Conservation (phyloP, 30 jellyfish, hydroid and myxozoan genomes). For the Aurelia coerulea region DNA sequence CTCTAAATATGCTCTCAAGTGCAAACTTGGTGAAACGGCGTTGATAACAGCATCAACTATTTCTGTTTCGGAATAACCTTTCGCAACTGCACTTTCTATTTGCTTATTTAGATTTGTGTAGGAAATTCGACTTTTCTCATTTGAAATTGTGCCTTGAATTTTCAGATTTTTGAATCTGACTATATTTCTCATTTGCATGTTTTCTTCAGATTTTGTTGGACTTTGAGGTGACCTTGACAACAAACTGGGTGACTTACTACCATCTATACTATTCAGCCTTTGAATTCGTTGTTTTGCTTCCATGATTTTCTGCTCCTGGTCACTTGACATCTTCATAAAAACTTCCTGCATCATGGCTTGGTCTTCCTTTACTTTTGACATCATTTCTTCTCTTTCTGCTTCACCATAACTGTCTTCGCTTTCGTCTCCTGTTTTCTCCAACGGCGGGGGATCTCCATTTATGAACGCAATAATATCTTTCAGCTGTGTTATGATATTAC, state of each 20-base stretch:
- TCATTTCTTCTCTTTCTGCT: not conserved
- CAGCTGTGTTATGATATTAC: not conserved
- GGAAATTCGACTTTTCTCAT: constrained; percentile 1
- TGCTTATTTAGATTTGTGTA: not conserved
- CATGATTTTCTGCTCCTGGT: constrained; percentile 11
- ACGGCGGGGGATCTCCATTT: no score
- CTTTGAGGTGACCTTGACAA: not conserved
- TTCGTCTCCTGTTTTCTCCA: not conserved
- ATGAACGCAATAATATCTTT: not conserved
- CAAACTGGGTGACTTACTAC: not conserved
- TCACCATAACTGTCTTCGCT: not conserved
- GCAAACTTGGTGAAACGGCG: constrained; percentile 20
- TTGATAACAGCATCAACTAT: constrained; percentile 11
- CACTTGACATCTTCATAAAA: constrained; percentile 7
- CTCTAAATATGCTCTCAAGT: constrained; percentile 14
- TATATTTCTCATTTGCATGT: not conserved
- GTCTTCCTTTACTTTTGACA: constrained; percentile 7
- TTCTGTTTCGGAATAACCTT: not conserved
- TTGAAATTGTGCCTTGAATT: constrained; percentile 8
- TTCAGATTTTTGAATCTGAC: not conserved
- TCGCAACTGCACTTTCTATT: not conserved
- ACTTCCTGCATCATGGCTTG: constrained; percentile 7
- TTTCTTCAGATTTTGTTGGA: not conserved
- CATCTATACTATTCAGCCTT: constrained; percentile 4
- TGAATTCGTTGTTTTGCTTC: constrained; percentile 8